Base-by-base conservation (phyloP, 1,140 invertebrate species). In the Rhopalosiphum maidis region DNA sequence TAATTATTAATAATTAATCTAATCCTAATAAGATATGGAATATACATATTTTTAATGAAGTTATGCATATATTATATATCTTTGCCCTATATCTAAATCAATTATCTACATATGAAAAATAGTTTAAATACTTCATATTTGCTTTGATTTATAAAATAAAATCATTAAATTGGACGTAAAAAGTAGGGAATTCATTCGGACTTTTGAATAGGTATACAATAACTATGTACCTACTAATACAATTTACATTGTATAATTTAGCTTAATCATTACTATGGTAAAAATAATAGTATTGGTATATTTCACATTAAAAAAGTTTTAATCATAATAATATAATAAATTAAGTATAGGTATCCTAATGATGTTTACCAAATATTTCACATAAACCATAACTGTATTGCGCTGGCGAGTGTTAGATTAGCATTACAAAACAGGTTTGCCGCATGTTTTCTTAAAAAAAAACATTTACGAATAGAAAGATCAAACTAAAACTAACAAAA, bases 291-390 rank as follows among this genome's bases (percentile, higher is more conserved):
- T 60, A 60, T 60, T 11, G 41, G 41, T 30, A 4, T 60, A 11
- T 30, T 30, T 68, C 3, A n/a, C 43, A 87, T 46, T 48, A 87
- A 22, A 30, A n/a, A 21, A 21, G 18, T n/a, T n/a, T 85, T 25
- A 37, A 43, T 11, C 18, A 85, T 41, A 37, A 68, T 30, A 5
- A n/a, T 68, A 68, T 30, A n/a, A 68, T 68, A 68, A 68, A 68
- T n/a, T 30, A 68, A 68, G 9, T 30, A 51, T 18, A 51, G 48
- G 60, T 68, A 15, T 30, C 60, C 30, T 5, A 68, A n/a, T 68
- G 11, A 68, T 87, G 30, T 87, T 87, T 87, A 87, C 43, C 25
- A 87, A 43, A 87, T 87, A 48, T 87, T 48, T 87, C 85, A 87
- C 85, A 48, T 7, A 48, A 46, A 30, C 43, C 43, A 18, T 68